Evolutionary conservation across 2,888 invertebrate genomes (phyloP).

Genomic region (Polyommatus iphigenia): DNA sequence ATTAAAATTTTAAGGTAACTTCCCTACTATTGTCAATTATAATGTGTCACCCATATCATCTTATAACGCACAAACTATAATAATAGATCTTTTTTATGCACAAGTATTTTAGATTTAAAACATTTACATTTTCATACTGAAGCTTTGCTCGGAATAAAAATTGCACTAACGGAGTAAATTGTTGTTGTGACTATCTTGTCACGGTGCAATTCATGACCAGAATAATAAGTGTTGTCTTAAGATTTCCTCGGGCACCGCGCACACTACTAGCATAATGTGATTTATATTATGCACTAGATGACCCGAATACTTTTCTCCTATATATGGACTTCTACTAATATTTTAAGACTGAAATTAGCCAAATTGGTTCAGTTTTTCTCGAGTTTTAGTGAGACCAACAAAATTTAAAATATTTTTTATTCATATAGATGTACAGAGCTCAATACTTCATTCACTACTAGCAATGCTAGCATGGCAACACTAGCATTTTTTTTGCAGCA

Average conservation of each 20-base stretch:
- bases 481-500: too few relatives aligned
- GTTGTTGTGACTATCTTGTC: conserved; percentile 24
- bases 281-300: neutral
- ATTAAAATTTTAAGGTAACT: too few relatives aligned
- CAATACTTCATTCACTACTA: neutral
- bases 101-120: neutral
- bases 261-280: neutral
- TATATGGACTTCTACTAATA: too few relatives aligned
- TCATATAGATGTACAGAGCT: neutral
- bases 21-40: too few relatives aligned
- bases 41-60: too few relatives aligned
- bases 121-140: neutral
- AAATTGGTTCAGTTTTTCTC: too few relatives aligned
- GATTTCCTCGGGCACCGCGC: neutral
- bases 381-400: too few relatives aligned
- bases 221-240: conserved; percentile 25
- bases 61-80: too few relatives aligned
- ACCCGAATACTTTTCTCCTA: too few relatives aligned
- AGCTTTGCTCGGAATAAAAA: neutral
- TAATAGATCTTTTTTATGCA: neutral
- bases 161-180: conserved; percentile 16
- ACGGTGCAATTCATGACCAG: conserved; percentile 25
- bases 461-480: neutral
- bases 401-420: too few relatives aligned
- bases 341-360: too few relatives aligned